These are phyloP conservation scores for Dendrocopos noguchii DNA, from an alignment of 2,113 vertebrate species.

Conservation along the genomic window DNA sequence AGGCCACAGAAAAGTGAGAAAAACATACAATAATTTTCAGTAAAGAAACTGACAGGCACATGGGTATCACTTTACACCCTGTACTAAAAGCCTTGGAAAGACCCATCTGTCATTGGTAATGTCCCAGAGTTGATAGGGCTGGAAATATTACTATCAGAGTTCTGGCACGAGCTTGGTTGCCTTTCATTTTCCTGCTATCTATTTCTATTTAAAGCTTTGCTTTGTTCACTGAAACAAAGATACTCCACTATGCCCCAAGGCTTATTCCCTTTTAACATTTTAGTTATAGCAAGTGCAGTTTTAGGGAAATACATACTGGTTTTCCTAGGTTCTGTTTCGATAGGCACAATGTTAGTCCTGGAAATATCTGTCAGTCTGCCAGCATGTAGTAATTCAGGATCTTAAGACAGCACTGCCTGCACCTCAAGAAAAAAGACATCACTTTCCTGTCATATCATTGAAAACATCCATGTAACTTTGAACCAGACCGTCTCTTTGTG, in stretches of 20 bases:
- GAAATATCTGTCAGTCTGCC: not conserved
- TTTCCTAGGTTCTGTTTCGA: not conserved
- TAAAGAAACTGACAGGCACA: not conserved
- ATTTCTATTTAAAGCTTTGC: slow-evolving; percentile 8
- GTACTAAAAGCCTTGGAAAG: not conserved
- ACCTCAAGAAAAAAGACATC: not conserved
- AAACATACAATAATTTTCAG: not conserved
- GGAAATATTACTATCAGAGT: not conserved
- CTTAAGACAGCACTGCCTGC: not conserved
- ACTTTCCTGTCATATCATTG: not conserved
- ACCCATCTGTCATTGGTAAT: not conserved
- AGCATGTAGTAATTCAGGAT: not conserved
- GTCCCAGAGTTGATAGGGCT: not conserved
- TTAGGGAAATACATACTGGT: not conserved
- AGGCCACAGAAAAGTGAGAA: not conserved
- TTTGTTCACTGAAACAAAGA: slow-evolving; percentile 29
- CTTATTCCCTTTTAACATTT: slow-evolving; percentile 9
- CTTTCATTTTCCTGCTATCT: not conserved
- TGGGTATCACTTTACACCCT: not conserved
- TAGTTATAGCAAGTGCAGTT: no score
- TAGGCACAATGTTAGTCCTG: not conserved
- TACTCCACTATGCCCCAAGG: not conserved
- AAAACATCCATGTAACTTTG: not conserved
- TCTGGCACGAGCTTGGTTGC: not conserved
- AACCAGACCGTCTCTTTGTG: not conserved